These are phyloP conservation scores for Eptatretus burgeri DNA, from an alignment of 2,113 vertebrate genomes.

Conservation along the genomic window DNA sequence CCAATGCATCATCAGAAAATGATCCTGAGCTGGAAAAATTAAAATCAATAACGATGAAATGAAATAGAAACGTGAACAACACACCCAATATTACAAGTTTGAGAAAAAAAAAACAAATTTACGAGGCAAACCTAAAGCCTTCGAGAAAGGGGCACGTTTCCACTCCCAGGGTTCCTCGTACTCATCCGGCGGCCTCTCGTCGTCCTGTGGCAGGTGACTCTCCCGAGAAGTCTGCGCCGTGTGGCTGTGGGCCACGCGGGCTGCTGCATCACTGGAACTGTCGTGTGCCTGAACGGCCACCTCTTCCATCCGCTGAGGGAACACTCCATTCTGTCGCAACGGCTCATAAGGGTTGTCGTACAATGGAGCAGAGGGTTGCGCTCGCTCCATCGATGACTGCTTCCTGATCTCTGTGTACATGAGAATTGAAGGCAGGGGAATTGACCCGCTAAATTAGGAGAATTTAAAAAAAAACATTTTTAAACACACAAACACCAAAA, in stretches of 20 bases:
- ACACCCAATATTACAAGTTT: too few relatives aligned
- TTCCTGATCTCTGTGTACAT: background rate
- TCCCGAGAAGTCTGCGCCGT: background rate
- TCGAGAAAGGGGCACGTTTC: background rate
- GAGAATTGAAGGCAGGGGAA: background rate
- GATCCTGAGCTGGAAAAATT: too few relatives aligned
- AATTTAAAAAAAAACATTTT: too few relatives aligned
- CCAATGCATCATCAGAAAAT: too few relatives aligned
- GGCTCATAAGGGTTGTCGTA: conserved; percentile 5
- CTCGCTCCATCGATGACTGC: background rate
- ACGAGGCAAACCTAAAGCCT: background rate
- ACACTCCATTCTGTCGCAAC: background rate
- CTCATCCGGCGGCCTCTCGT: conserved; percentile 3
- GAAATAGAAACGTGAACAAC: too few relatives aligned
- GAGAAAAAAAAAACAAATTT: too few relatives aligned
- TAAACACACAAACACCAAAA: too few relatives aligned
- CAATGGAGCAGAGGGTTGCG: background rate
- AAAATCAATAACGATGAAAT: too few relatives aligned
- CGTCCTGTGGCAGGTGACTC: background rate
- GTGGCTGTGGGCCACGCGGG: background rate
- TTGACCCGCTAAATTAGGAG: too few relatives aligned
- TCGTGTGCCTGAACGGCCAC: background rate
- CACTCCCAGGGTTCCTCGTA: conserved; percentile 5
- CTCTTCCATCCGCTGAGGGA: background rate
- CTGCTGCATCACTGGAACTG: background rate